A percentile compares a stretch with the other conserved stretches of the same genome.
Conservation (phyloP, 1,140 invertebrate genomes). For the Drosophila insularis region DNA sequence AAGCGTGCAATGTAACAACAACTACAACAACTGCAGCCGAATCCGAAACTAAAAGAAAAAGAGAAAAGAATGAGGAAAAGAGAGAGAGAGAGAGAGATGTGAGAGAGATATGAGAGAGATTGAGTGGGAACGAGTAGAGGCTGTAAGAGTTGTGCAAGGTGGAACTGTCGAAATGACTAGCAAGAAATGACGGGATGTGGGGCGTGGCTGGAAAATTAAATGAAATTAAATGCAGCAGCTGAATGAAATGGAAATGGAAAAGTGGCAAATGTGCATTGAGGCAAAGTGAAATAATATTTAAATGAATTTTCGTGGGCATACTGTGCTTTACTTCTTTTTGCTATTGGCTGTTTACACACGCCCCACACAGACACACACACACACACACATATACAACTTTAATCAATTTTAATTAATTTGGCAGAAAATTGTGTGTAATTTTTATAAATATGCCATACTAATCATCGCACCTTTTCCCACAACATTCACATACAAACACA, state of each 20-base stretch:
- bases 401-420: constrained; percentile 79
- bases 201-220: constrained; percentile 69
- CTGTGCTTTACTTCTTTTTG: neutral
- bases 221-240: constrained; percentile 72
- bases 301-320: constrained; percentile 49
- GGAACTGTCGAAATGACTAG: constrained; percentile 75
- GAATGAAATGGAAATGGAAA: constrained; percentile 30
- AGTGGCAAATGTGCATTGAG: neutral
- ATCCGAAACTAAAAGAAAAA: constrained; percentile 11
- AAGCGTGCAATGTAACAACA: constrained; percentile 65
- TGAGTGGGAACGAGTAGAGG: neutral
- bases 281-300: constrained; percentile 47
- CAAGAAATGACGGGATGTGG: constrained; percentile 66
- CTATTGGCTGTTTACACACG: neutral
- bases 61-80: constrained; percentile 12
- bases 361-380: neutral
- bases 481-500: constrained; percentile 13
- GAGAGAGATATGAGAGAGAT: constrained; percentile 12
- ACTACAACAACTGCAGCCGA: constrained; percentile 27
- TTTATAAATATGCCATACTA: constrained; percentile 77
- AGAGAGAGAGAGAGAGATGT: neutral
- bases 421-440: constrained; percentile 53
- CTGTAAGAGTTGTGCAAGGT: constrained; percentile 26
- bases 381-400: constrained; percentile 31
- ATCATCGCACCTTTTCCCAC: constrained; percentile 49